Evolutionary conservation across 2,888 invertebrate genomes (phyloP).

Genomic region (Kuschelorhynchus macadamiae): DNA sequence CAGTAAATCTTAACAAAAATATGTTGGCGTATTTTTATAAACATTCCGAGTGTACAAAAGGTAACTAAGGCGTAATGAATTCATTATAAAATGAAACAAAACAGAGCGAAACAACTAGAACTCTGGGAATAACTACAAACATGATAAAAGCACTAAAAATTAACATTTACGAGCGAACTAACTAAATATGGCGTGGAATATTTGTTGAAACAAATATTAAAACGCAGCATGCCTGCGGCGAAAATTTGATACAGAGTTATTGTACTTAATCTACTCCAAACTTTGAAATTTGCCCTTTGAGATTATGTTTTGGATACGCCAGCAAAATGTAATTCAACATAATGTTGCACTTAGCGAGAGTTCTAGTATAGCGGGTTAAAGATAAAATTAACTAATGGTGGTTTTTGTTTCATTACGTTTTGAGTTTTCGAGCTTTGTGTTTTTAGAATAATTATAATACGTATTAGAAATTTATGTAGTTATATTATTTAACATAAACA

Average conservation of each 20-base stretch:
- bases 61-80: no score
- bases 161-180: not conserved
- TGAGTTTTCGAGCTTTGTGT: no score
- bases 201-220: constrained; percentile 24
- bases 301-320: constrained; percentile 20
- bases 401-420: no score
- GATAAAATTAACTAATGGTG: constrained; percentile 7
- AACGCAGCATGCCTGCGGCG: constrained; percentile 20
- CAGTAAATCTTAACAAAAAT: no score
- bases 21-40: no score
- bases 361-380: constrained; percentile 14
- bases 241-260: constrained; percentile 30
- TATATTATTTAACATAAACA: no score
- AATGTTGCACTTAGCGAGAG: constrained; percentile 10
- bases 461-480: no score
- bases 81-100: no score
- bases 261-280: constrained; percentile 5
- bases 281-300: constrained; percentile 23
- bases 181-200: not conserved
- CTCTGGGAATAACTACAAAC: not conserved
- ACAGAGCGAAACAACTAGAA: not conserved
- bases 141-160: constrained; percentile 12
- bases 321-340: constrained; percentile 15
- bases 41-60: no score
- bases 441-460: no score